phyloP scores from a whole-genome alignment of 2,113 vertebrate species.

The Elaphurus davidianus region DNA sequence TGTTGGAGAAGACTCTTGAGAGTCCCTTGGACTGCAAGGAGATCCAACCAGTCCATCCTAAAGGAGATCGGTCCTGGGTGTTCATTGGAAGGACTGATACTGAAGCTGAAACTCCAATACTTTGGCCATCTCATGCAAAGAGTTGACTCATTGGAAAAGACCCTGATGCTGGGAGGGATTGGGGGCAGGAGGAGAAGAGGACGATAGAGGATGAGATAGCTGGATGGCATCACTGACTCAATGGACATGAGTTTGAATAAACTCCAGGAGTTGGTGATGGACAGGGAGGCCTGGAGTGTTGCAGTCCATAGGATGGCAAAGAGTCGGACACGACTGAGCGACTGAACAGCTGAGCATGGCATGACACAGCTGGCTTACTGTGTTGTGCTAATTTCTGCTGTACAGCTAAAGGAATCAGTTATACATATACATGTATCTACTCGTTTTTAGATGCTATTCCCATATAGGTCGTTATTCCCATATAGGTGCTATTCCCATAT shows the following conservation, averaged over 20 bases:
- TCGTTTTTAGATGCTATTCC: neutral
- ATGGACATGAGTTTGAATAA: neutral
- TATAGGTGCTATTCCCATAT: neutral
- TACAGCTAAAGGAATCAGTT: neutral
- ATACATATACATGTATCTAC: neutral
- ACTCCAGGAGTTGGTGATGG: neutral
- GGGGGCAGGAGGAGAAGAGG: neutral
- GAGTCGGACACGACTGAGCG: neutral
- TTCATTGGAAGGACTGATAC: neutral
- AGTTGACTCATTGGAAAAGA: neutral
- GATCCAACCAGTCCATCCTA: neutral
- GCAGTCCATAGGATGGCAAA: neutral
- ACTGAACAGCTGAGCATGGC: neutral
- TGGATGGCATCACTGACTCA: neutral
- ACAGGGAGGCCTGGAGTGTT: neutral
- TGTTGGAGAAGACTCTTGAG: neutral
- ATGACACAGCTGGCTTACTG: neutral
- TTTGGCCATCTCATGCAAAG: neutral
- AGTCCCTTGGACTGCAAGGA: neutral
- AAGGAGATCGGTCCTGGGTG: neutral
- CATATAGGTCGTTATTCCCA: neutral
- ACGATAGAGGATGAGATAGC: neutral
- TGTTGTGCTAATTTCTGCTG: neutral
- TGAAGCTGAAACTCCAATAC: neutral
- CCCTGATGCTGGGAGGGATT: neutral